Percentiles rank a stretch among this genome's conserved stretches.
phyloP scores from a whole-genome alignment of 2,888 invertebrate genomes.

The Leuctra nigra region DNA sequence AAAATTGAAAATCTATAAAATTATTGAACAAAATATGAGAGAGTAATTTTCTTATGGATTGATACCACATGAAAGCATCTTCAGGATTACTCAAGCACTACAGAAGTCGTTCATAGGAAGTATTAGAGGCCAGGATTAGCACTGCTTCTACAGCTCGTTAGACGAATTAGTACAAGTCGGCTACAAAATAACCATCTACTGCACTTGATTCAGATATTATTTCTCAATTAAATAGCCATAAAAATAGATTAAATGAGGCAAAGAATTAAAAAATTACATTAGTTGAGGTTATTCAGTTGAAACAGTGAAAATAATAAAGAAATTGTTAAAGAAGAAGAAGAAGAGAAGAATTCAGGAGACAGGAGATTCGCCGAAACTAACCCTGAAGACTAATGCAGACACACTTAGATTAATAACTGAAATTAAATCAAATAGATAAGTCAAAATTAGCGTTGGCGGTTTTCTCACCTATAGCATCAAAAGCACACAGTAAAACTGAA shows the following conservation, averaged over 20 bases:
- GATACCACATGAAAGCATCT: constrained; percentile 12
- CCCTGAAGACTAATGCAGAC: neutral
- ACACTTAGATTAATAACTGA: constrained; percentile 6
- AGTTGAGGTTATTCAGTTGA: neutral
- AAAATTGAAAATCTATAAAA: constrained; percentile 38
- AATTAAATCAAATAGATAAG: constrained; percentile 6
- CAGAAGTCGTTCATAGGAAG: too few species aligned
- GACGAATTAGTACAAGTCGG: too few species aligned
- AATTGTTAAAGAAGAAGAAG: neutral
- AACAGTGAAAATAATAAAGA: neutral
- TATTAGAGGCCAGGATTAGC: too few species aligned
- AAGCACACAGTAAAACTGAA: neutral
- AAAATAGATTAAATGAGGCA: neutral
- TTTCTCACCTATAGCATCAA: neutral
- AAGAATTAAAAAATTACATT: neutral
- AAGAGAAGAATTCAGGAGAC: too few species aligned
- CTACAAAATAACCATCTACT: too few species aligned
- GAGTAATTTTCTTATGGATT: constrained; percentile 13
- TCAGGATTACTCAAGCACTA: constrained; percentile 7
- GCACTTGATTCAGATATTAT: too few species aligned
- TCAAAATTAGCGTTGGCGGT: neutral
- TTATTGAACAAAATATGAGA: constrained; percentile 11
- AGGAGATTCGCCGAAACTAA: neutral
- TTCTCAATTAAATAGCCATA: too few species aligned
- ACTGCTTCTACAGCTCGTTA: too few species aligned